Base-by-base conservation (phyloP, 2,113 vertebrate species). In the Vulpes lagopus region DNA sequence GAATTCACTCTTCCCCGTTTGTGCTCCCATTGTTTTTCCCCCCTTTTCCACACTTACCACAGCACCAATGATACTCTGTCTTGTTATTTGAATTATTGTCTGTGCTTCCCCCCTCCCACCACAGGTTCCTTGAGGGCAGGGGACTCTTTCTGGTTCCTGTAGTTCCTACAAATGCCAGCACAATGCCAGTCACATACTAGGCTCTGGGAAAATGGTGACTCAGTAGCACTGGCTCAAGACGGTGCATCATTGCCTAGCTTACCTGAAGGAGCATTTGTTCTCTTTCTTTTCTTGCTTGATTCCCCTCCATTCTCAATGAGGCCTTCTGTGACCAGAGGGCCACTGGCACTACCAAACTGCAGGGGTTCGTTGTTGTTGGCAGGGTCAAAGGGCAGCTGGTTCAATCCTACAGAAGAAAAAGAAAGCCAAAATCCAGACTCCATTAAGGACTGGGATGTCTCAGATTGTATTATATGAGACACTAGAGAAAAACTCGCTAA, bases 311-410 rank as follows among this genome's bases (percentile, higher is more conserved):
- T 99, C 98, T 99, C 99, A 51, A 98, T 97, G 1, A 99, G 98
- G 97, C 99, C 99, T 94, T 99, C 99, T 0, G 98, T 97, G 94
- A 98, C 98, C 98, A 97, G 98, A 1, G 98, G 98, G 60, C 98
- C 99, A 74, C 98, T 97, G 65, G 99, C 82, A 27, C 98, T 96
- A 98, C 95, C 98, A 95, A 99, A 99, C 91, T 99, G 99, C 97
- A 99, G 98, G 62, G 99, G 98, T 87, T 99, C 98, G 96, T 98
- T 99, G 98, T 98, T 99, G 98, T 98, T 96, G 93, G 99, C 96
- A 78, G 99, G 99, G 97, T 99, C 99, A 97, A 99, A 99, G 96
- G 99, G 96, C 97, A 99, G 98, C 87, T 99, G 98, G 98, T 98
- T 99, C 98, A 99, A 99, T 96, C 99, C 99, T 99, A 49, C 88